A percentile compares a stretch with the other conserved stretches of the same genome.
phyloP scores from a whole-genome alignment of 1,140 invertebrate species.

The Tenebrio molitor region DNA sequence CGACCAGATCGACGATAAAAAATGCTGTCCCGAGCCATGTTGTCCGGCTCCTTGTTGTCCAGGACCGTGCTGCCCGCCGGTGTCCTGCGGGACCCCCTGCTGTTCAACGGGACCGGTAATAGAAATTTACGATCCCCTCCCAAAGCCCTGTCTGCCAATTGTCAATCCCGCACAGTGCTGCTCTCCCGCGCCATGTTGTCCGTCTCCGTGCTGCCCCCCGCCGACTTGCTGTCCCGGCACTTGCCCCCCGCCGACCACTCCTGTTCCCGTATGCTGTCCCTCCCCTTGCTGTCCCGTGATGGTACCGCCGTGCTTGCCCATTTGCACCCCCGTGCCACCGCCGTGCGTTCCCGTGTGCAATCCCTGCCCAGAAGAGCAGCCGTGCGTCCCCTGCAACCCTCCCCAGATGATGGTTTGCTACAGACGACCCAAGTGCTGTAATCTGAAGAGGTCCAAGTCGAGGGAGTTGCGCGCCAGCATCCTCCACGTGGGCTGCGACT shows the following conservation, averaged over 20 bases:
- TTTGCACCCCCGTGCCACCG: conserved; percentile 60
- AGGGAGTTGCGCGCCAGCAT: conserved; percentile 77
- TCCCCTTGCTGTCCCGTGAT: conserved; percentile 48
- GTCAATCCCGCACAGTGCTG: conserved; percentile 60
- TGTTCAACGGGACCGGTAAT: conserved; percentile 61
- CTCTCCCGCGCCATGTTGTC: conserved; percentile 58
- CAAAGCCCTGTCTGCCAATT: conserved; percentile 63
- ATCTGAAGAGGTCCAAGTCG: conserved; percentile 69
- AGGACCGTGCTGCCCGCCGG: conserved; percentile 45
- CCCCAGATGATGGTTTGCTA: conserved; percentile 65
- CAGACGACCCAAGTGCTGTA: conserved; percentile 50
- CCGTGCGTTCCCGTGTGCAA: conserved; percentile 60
- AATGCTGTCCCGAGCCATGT: conserved; percentile 53
- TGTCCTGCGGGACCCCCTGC: conserved; percentile 39
- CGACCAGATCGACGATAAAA: conserved; percentile 58
- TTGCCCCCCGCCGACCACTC: conserved; percentile 53
- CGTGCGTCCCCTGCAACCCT: conserved; percentile 64
- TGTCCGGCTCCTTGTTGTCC: conserved; percentile 53
- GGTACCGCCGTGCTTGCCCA: conserved; percentile 60
- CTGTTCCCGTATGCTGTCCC: conserved; percentile 51
- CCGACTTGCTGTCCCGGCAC: conserved; percentile 53
- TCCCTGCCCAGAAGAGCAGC: conserved; percentile 59
- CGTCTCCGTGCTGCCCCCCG: conserved; percentile 56
- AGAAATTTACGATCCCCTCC: conserved; percentile 64
- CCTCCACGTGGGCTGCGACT: conserved; percentile 79